Percentiles rank a stretch among this genome's conserved stretches.
Evolutionary conservation across 2,797 vertebrate genomes (phyloP).

Genomic region (Phoxinus dragarum): DNA sequence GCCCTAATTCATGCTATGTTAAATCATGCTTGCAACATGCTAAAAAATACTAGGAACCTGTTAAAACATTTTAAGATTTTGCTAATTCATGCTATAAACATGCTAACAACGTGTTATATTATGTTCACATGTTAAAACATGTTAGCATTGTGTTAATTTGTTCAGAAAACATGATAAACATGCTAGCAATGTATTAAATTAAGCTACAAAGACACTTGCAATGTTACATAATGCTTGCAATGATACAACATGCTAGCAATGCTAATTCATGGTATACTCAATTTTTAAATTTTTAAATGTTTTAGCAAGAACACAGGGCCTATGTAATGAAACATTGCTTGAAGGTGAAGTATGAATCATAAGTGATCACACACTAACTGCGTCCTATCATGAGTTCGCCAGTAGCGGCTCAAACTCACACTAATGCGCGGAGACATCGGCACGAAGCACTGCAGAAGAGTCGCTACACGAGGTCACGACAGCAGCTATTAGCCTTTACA

Average conservation of each 20-base stretch:
- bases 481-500: conserved; percentile 20
- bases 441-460: background rate
- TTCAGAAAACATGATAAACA: no score
- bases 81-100: background rate
- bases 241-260: background rate
- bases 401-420: background rate
- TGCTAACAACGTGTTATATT: background rate
- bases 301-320: background rate
- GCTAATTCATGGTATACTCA: background rate
- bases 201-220: no score
- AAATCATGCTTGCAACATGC: background rate
- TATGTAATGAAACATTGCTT: no score
- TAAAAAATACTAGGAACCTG: background rate
- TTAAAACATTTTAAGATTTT: background rate
- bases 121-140: no score
- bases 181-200: background rate
- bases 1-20: background rate
- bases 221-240: no score
- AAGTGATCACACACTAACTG: background rate
- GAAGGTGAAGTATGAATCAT: background rate
- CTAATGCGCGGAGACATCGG: background rate
- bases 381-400: background rate
- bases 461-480: conserved; percentile 7
- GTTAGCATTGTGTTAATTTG: no score
- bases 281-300: background rate